These are phyloP conservation scores for Corythornis vintsioides DNA, from an alignment of 2,113 vertebrate genomes.

Conservation along the genomic window DNA sequence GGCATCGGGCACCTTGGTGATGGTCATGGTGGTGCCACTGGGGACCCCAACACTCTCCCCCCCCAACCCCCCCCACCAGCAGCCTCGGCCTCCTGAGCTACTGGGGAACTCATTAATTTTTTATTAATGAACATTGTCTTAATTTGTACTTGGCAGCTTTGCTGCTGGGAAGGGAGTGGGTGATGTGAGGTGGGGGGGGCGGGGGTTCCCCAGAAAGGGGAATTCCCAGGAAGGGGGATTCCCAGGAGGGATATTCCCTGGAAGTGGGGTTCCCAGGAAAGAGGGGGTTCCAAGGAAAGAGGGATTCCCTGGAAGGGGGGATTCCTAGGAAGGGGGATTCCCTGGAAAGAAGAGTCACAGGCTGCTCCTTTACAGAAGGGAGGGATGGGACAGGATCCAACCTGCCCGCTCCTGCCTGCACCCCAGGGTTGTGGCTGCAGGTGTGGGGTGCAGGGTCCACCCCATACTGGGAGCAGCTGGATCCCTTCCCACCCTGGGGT, in stretches of 20 bases:
- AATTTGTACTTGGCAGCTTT: neutral
- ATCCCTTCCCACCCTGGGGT: neutral
- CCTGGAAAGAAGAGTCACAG: accelerated
- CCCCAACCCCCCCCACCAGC: too few species aligned
- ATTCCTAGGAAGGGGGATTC: neutral
- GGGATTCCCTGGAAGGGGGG: neutral
- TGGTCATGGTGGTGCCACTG: too few species aligned
- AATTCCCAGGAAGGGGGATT: too few species aligned
- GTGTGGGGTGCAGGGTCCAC: neutral
- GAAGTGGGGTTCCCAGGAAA: too few species aligned
- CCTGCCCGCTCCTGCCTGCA: neutral
- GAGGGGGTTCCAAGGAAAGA: too few species aligned
- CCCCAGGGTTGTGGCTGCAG: too few species aligned
- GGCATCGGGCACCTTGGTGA: too few species aligned
- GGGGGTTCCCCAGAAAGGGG: too few species aligned
- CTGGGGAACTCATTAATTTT: constrained; percentile 23
- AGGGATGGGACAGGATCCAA: neutral
- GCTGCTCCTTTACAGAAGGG: accelerated
- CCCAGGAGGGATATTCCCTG: too few species aligned
- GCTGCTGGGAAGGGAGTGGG: neutral
- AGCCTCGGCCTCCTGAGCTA: neutral
- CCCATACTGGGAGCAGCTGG: accelerated
- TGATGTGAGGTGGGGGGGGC: too few species aligned
- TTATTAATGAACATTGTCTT: constrained; percentile 19
- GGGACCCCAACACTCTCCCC: neutral